Base-by-base conservation (phyloP, 2,888 invertebrate species). In the Synanthedon vespiformis region DNA sequence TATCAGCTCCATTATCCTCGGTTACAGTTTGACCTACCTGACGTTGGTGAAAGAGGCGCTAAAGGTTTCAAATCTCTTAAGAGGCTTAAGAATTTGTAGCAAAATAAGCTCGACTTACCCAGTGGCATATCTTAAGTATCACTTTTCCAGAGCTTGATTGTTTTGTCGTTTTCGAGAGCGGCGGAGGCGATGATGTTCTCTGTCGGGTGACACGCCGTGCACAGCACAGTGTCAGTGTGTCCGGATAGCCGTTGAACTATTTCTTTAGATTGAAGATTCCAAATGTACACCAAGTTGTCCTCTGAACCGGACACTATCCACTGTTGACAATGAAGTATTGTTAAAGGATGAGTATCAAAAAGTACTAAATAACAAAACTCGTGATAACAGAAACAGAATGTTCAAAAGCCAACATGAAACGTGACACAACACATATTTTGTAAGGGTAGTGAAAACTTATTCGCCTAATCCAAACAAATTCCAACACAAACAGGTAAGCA, bases 251-350 rank as follows among this genome's bases (percentile, higher is more conserved):
- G 96, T 84, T 99, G 99, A 55, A 99, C 99, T 55, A 99, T 95
- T 89, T 99, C 99, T 85, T 99, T 99, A 12, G 98, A 98, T 78
- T 99, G 99, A 60, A 99, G 90, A 89, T 99, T 99, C 99, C 99
- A 99, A 68, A 99, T 98, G 77, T 99, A 99, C 0, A 99, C 97
- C 89, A 96, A 91, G 77, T 98, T 96, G 82, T 99, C 99, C 86
- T 99, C 99, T 4, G 99, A 99, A n/a, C 99, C 99, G 47, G 98
- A 98, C 50, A 99, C 99, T 74, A 99, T 99, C 99, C 99, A 99
- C 95, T 97, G 81, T 14, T 85, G 82, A 48, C 48, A 48, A 48
- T 34, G 8, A 10, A 6, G 8, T 34, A 34, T 8, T 34, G 22
- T 22, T 22, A 22, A 5, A 22, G 22, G 5, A 22, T 22, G 8